Percentiles rank a stretch among this genome's conserved stretches.
These are phyloP conservation scores for Anagrus nilaparvatae DNA, from an alignment of 1,140 invertebrate species.

Conservation along the genomic window DNA sequence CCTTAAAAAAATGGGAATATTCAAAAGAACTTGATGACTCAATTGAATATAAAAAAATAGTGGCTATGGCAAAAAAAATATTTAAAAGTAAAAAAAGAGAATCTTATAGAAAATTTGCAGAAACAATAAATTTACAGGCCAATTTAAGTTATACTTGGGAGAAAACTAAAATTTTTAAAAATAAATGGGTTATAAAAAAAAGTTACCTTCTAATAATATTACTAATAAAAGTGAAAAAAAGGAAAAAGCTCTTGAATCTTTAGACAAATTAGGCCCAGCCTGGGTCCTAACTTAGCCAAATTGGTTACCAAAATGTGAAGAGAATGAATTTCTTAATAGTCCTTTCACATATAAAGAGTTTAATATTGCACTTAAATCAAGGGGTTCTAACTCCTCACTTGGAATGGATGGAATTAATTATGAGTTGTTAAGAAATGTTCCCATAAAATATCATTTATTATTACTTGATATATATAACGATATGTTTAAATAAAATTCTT, in stretches of 20 bases:
- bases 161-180: background rate
- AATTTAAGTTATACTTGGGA: background rate
- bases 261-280: background rate
- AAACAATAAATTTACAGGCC: background rate
- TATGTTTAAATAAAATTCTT: background rate
- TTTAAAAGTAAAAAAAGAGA: slow-evolving; percentile 13
- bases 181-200: slow-evolving; percentile 1
- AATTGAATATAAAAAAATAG: slow-evolving; percentile 12
- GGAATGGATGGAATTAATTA: background rate
- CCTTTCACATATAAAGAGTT: background rate
- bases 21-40: slow-evolving; percentile 1
- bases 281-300: background rate
- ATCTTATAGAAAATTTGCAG: slow-evolving; percentile 1
- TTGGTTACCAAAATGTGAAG: background rate
- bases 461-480: background rate
- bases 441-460: background rate
- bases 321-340: background rate
- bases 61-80: slow-evolving; percentile 1
- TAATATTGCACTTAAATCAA: background rate
- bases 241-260: background rate
- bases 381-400: background rate
- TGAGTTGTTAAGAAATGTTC: background rate
- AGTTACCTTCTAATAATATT: background rate
- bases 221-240: background rate
- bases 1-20: slow-evolving; percentile 13